Conservation (phyloP, 2,888 invertebrate genomes). For the Poecilus cupreus region DNA sequence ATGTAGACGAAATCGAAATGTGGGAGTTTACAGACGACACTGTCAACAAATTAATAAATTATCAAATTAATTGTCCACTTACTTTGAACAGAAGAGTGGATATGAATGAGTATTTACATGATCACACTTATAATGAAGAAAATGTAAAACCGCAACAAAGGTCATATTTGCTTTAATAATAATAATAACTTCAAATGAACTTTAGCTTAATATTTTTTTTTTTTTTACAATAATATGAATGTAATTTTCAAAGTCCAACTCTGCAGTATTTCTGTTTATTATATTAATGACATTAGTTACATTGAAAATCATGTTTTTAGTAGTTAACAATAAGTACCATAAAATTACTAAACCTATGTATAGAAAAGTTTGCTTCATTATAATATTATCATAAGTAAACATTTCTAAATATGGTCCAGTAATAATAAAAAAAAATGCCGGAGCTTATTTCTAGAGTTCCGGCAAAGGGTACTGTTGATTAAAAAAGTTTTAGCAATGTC, state of each 20-base stretch:
- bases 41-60: background rate
- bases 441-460: background rate
- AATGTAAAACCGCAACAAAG: background rate
- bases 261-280: too few species aligned
- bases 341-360: too few species aligned
- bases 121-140: background rate
- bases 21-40: background rate
- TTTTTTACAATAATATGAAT: too few species aligned
- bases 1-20: background rate
- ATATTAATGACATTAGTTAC: too few species aligned
- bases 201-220: too few species aligned
- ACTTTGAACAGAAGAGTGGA: constrained; percentile 5
- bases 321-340: too few species aligned
- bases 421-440: background rate
- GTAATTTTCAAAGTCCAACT: too few species aligned
- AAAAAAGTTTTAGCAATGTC: background rate
- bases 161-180: background rate
- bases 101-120: background rate
- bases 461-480: background rate
- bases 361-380: too few species aligned
- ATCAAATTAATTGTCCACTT: background rate
- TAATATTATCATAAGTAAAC: too few species aligned
- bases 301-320: too few species aligned
- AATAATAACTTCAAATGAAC: too few species aligned
- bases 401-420: too few species aligned